Evolutionary conservation across 2,888 invertebrate species (phyloP).

Genomic region (Limnephilus marmoratus): DNA sequence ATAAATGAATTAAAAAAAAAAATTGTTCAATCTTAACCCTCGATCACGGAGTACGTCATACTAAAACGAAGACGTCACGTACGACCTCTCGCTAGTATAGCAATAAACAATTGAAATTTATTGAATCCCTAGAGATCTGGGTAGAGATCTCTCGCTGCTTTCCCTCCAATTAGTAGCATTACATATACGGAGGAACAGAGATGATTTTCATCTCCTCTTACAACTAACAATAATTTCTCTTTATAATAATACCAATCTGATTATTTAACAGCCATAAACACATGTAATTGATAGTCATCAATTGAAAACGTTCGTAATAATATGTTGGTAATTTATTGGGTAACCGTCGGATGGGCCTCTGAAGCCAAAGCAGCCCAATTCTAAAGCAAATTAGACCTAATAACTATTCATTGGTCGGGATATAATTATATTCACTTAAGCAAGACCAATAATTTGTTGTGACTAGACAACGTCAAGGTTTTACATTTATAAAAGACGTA

Average conservation of each 20-base stretch:
- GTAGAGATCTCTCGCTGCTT: slow-evolving; percentile 20
- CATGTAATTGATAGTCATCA: slow-evolving; percentile 44
- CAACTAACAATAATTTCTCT: background rate
- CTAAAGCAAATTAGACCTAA: slow-evolving; percentile 30
- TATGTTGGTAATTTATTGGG: background rate
- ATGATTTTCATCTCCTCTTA: background rate
- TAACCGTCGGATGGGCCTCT: slow-evolving; percentile 15
- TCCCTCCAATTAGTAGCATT: slow-evolving; percentile 32
- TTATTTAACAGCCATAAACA: slow-evolving; percentile 25
- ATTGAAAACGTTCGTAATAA: slow-evolving; percentile 32
- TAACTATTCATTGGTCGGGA: slow-evolving; percentile 33
- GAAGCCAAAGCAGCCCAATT: background rate
- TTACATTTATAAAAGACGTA: background rate
- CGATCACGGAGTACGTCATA: no score
- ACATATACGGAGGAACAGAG: background rate
- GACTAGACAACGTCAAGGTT: slow-evolving; percentile 5
- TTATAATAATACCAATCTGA: slow-evolving; percentile 10
- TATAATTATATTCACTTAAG: slow-evolving; percentile 28
- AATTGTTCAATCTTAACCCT: no score
- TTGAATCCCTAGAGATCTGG: background rate
- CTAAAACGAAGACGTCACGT: no score
- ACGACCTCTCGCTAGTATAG: background rate
- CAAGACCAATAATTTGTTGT: slow-evolving; percentile 21
- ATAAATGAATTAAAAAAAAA: no score
- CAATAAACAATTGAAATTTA: slow-evolving; percentile 32